Evolutionary conservation across 2,888 invertebrate genomes (phyloP).

Genomic region (Pyrrhia umbra): DNA sequence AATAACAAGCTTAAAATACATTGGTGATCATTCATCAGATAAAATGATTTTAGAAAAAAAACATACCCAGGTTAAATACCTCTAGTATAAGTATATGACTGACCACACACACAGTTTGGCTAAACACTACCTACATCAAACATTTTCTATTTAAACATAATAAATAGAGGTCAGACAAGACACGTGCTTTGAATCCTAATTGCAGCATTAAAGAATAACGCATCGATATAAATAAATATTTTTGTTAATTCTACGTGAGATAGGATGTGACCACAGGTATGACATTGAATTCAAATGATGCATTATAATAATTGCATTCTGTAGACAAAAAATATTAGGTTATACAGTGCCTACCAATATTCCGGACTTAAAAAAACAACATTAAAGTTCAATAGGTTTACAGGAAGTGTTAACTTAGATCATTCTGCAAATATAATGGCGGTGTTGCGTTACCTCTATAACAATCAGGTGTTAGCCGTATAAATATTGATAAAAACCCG

Average conservation of each 20-base stretch:
- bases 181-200: constrained; percentile 20
- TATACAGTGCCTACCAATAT: neutral
- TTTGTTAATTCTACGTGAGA: constrained; percentile 4
- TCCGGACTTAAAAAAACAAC: neutral
- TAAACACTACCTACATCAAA: neutral
- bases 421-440: neutral
- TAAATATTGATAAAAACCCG: constrained; percentile 12
- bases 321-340: neutral
- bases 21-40: neutral
- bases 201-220: neutral
- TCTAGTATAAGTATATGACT: neutral
- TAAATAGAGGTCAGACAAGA: constrained; percentile 13
- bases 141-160: neutral
- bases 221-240: neutral
- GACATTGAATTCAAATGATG: neutral
- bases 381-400: neutral
- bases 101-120: neutral
- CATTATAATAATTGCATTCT: neutral
- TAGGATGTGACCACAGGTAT: too few relatives aligned
- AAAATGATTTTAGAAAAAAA: neutral
- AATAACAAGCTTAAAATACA: too few relatives aligned
- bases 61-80: neutral
- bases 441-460: constrained; percentile 1
- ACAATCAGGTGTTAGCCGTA: constrained; percentile 11
- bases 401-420: neutral